Evolutionary conservation across 1,140 invertebrate genomes (phyloP).

Genomic region (Drosophila busckii): DNA sequence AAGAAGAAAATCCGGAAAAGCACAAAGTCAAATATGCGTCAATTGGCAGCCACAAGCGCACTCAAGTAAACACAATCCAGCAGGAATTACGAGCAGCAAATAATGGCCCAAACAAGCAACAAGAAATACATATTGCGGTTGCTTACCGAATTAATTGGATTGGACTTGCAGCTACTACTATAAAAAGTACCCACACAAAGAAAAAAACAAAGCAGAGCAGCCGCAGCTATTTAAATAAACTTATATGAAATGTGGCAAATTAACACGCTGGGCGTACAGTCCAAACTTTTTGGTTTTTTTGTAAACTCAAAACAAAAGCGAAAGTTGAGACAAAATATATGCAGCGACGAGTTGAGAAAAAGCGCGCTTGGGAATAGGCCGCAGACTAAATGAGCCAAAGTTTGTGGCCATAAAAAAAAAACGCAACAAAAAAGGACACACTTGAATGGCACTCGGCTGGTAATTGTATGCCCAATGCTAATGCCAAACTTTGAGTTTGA

Average conservation of each 20-base stretch:
- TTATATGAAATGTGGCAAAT: conserved; percentile 50
- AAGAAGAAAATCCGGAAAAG: conserved; percentile 10
- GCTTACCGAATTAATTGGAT: conserved; percentile 64
- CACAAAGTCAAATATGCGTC: conserved; percentile 73
- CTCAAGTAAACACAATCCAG: conserved; percentile 72
- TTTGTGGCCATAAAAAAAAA: conserved; percentile 12
- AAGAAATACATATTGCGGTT: conserved; percentile 36
- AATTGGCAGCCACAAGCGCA: conserved; percentile 76
- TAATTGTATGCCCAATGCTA: conserved; percentile 68
- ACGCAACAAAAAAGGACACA: conserved; percentile 36
- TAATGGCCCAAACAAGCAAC: conserved; percentile 46
- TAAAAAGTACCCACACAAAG: conserved; percentile 5
- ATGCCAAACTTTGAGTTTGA: conserved; percentile 68
- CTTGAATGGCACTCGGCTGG: conserved; percentile 60
- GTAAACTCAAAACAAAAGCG: conserved; percentile 35
- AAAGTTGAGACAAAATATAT: conserved; percentile 39
- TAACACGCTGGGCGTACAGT: conserved; percentile 39
- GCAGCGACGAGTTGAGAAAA: conserved; percentile 59
- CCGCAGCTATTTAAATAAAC: conserved; percentile 14
- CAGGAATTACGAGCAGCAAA: conserved; percentile 70
- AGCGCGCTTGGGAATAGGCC: conserved; percentile 45
- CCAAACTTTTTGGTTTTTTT: conserved; percentile 36
- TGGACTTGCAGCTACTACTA: conserved; percentile 1
- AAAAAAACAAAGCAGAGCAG: conserved; percentile 13
- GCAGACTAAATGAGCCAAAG: conserved; percentile 16